A percentile compares a stretch with the other conserved stretches of the same genome.
phyloP scores from a whole-genome alignment of 2,888 invertebrate species.

The Drosophila bunnanda region DNA sequence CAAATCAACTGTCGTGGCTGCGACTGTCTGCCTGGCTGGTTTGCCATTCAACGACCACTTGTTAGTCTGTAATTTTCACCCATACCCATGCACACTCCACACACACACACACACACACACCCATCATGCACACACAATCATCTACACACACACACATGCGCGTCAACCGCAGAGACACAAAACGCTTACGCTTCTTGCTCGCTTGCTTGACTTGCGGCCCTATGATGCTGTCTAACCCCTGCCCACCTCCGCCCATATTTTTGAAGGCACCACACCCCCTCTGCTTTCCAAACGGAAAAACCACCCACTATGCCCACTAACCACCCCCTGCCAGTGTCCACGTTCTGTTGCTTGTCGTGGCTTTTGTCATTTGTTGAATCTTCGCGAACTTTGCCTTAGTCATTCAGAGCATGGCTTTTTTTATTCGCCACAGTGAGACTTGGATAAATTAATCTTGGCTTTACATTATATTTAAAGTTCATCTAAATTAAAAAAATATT shows the following conservation, averaged over 20 bases:
- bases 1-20: slow-evolving; percentile 78
- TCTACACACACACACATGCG: slow-evolving; percentile 36
- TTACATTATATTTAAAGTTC: not conserved
- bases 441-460: not conserved
- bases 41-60: slow-evolving; percentile 82
- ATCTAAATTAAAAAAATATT: too few relatives aligned
- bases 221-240: slow-evolving; percentile 20
- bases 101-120: slow-evolving; percentile 23
- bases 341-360: slow-evolving; percentile 61
- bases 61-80: slow-evolving; percentile 80
- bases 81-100: slow-evolving; percentile 36
- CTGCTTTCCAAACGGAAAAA: not conserved
- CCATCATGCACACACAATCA: slow-evolving; percentile 1
- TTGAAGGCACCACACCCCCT: slow-evolving; percentile 5
- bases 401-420: slow-evolving; percentile 60
- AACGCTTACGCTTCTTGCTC: slow-evolving; percentile 73
- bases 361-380: slow-evolving; percentile 79
- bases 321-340: slow-evolving; percentile 29
- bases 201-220: slow-evolving; percentile 39
- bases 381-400: slow-evolving; percentile 69
- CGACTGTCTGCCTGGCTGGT: slow-evolving; percentile 73
- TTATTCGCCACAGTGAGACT: slow-evolving; percentile 12
- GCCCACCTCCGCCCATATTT: slow-evolving; percentile 2
- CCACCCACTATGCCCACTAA: slow-evolving; percentile 12
- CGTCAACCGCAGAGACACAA: slow-evolving; percentile 71